These are phyloP conservation scores for Poeciliopsis occidentalis DNA, from an alignment of 2,113 vertebrate genomes.

Conservation along the genomic window DNA sequence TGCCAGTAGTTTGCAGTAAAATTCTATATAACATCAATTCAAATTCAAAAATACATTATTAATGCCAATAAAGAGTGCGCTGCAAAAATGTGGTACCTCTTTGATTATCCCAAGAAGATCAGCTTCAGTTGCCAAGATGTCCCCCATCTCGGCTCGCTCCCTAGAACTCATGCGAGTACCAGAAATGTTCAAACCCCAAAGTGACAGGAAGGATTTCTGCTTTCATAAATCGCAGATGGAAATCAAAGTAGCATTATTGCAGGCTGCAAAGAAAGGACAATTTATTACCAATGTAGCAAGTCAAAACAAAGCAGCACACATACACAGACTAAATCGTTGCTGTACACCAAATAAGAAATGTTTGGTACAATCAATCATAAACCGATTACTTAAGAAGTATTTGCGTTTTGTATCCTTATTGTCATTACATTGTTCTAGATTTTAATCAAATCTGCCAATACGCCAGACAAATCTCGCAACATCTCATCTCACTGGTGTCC, in stretches of 20 bases:
- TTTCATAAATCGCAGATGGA: conserved; percentile 6
- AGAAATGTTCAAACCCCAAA: conserved; percentile 10
- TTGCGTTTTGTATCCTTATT: not conserved
- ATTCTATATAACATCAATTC: not conserved
- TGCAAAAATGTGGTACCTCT: conserved; percentile 77
- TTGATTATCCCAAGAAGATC: conserved; percentile 90
- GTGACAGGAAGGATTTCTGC: not conserved
- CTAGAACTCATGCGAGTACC: conserved; percentile 60
- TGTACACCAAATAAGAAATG: not conserved
- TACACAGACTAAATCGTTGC: not conserved
- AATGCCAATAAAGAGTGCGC: not conserved
- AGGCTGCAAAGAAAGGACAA: not conserved
- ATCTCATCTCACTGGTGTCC: not conserved
- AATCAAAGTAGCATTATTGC: not conserved
- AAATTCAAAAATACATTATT: too few relatives aligned
- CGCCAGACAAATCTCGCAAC: too few relatives aligned
- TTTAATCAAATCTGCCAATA: not conserved
- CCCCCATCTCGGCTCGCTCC: conserved; percentile 83
- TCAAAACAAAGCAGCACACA: not conserved
- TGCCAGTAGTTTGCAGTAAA: not conserved
- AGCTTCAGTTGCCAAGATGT: conserved; percentile 86
- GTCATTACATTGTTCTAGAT: not conserved
- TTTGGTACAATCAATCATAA: not conserved
- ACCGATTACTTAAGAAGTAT: not conserved
- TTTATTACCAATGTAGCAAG: not conserved